Evolutionary conservation across 2,888 invertebrate genomes (phyloP), one percentile per base, ranked within the genome.

Genomic region (Andricus curvator): DNA sequence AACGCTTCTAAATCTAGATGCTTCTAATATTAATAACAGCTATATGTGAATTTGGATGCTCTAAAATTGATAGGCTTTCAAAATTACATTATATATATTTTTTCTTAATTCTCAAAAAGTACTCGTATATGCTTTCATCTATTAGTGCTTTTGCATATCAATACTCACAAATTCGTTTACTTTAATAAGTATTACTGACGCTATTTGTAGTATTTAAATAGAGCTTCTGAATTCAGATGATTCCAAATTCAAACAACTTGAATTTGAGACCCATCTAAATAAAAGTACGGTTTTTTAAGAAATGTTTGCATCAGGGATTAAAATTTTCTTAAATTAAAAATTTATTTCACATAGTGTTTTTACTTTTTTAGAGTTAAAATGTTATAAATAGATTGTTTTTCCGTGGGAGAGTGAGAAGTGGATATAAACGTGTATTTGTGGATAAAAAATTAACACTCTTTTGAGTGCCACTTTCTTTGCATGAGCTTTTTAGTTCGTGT

Each of bases 401-500:
- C 67, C n/a, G 29, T 44, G 25, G 13, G 9, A 77, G 41, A 29
- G 67, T 67, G 37, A 67, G 13, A 67, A 44, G 20, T 67, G 22
- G n/a, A 67, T 9, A 4, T 66, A 20, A 51, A 20, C 9, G n/a
- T 20, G 5, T 70, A 48, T 20, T 2, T 29, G 70, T 74, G 51
- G 8, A 48, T 68, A 68, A 48, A 64, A 68, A 70, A 56, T 74
- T 74, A 51, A 56, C 70, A 51, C 33, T 74, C 48, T 56, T 0
- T 56, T 48, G 41, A 70, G 70, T 29, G 33, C 29, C 8, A 70
- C 70, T 51, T 33, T 70, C 33, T 56, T 33, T 33, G 74, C 56
- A 74, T 74, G 74, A 22, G 74, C 74, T 74, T 51, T 48, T 56
- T 66, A 67, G 77, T 76, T 76, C 33, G 51, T 78, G 78, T 67